Base-by-base conservation (phyloP, 2,888 invertebrate species). In the Platynereis dumerilii region DNA sequence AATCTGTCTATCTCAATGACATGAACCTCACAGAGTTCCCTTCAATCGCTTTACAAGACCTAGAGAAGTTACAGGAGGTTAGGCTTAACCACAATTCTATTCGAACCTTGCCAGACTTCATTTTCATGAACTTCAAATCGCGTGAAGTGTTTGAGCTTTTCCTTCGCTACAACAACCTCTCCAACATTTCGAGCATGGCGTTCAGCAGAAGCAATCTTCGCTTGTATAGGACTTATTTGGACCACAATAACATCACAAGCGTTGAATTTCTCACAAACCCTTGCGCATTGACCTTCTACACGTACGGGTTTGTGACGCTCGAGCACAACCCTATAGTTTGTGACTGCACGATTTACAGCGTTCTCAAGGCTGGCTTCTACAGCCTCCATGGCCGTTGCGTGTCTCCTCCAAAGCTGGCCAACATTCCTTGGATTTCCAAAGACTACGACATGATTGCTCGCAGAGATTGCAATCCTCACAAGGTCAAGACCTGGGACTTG, bases 341-440 rank as follows among this genome's bases (percentile, higher is more conserved):
- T 48, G 48, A 48, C 48, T 48, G 48, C 48, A n/a, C 48, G 7
- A 20, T 48, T n/a, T 48, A 48, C 48, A 48, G 48, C 48, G 7
- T 48, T 48, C 22, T 48, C 20, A 48, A 48, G 22, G 48, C 48
- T 5, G 48, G 48, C 22, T 48, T 48, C 22, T 48, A 48, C 22
- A 22, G 22, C n/a, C 22, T 48, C 20, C 48, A 48, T 22, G 48
- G 48, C 3, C 5, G 22, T 20, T 48, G 48, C 48, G 17, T 12
- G 22, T 48, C 48, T 3, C 48, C 48, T 48, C 7, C 5, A 22
- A 22, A 48, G 17, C 22, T 48, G 20, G 48, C 22, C 3, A 22
- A n/a, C 5, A 48, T 48, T 7, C 48, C 48, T n/a, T 48, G 48
- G 48, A 48, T 48, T 12, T 48, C 48, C n/a, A 48, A 48, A n/a